phyloP scores from a whole-genome alignment of 2,797 vertebrate genomes.

The Euphonia xanthogaster region DNA sequence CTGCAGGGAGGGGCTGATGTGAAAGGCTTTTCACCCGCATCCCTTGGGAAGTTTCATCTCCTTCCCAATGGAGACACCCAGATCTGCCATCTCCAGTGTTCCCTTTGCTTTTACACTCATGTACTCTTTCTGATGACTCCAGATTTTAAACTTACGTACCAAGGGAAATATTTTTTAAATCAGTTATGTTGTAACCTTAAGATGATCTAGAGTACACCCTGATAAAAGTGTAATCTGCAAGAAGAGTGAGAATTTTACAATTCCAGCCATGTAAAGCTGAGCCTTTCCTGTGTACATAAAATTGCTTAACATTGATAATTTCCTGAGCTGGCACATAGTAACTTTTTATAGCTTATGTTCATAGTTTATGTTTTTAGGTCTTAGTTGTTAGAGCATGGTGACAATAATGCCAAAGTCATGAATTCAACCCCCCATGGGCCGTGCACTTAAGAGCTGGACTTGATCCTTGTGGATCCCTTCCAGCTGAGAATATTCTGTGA shows the following conservation, averaged over 20 bases:
- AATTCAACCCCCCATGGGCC: background rate
- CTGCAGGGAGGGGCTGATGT: background rate
- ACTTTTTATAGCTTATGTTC: background rate
- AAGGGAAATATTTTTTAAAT: background rate
- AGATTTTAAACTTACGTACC: background rate
- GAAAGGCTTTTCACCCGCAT: background rate
- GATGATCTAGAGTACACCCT: background rate
- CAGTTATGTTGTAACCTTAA: background rate
- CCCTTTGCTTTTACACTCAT: background rate
- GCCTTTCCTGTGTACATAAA: background rate
- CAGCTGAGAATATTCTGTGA: background rate
- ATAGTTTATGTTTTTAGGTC: background rate
- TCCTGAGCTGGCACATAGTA: background rate
- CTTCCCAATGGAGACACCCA: background rate
- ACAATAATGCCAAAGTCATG: background rate
- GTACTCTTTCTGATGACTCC: background rate
- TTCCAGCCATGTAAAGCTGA: background rate
- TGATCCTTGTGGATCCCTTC: background rate
- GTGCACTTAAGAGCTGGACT: background rate
- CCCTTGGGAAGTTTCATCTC: background rate
- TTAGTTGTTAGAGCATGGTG: background rate
- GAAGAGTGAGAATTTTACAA: background rate
- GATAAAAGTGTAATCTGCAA: background rate
- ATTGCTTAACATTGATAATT: background rate
- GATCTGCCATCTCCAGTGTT: background rate